Evolutionary conservation across 2,113 vertebrate species (phyloP).

Genomic region (Benitochromis conjunctus): DNA sequence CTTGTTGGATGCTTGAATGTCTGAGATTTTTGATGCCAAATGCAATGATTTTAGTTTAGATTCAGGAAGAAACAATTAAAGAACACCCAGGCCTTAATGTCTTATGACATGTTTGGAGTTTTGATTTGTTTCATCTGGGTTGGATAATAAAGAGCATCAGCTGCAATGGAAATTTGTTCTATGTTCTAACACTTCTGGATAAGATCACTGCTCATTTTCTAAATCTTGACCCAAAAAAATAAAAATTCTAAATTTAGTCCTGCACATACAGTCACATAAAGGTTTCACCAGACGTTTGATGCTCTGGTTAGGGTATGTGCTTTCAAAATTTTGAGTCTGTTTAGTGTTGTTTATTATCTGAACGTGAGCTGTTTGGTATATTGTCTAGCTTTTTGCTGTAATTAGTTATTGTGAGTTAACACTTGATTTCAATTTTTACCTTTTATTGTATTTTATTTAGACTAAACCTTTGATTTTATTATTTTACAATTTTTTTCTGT

Average conservation of each 20-base stretch:
- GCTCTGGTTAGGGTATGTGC: background rate
- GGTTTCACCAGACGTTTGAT: background rate
- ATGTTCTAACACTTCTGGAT: background rate
- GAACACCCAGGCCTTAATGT: too few relatives aligned
- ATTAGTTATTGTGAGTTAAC: background rate
- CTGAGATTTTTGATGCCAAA: too few relatives aligned
- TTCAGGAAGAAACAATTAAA: too few relatives aligned
- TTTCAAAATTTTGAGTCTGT: background rate
- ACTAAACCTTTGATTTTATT: background rate
- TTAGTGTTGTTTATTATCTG: background rate
- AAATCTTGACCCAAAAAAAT: background rate
- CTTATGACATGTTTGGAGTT: too few relatives aligned
- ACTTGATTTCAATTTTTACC: background rate
- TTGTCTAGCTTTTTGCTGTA: background rate
- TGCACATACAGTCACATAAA: background rate
- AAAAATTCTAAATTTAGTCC: background rate
- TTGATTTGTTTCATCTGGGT: background rate
- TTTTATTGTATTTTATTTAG: background rate
- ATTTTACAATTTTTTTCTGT: background rate
- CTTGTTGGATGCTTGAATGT: too few relatives aligned
- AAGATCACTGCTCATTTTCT: background rate
- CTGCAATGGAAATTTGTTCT: rapidly evolving
- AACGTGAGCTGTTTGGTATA: background rate
- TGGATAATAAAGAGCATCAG: background rate
- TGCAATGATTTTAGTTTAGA: too few relatives aligned